These are phyloP conservation scores for Alectoris magna DNA, from an alignment of 2,797 vertebrate genomes.

Conservation along the genomic window DNA sequence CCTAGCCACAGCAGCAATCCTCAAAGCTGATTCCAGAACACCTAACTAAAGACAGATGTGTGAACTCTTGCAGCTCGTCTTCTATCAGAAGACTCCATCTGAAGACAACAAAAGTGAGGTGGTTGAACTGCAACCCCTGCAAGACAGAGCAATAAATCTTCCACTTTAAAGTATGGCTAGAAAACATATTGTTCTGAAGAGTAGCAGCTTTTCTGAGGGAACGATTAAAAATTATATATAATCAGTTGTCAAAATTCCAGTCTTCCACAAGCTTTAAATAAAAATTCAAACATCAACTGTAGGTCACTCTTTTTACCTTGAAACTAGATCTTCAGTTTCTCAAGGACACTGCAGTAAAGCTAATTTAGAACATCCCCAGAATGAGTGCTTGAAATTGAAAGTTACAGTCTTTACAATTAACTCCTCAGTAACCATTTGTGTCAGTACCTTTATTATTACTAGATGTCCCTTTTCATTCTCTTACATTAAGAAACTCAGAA, in stretches of 20 bases:
- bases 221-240: neutral
- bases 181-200: neutral
- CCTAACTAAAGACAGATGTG: neutral
- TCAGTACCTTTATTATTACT: neutral
- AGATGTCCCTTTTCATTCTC: slow-evolving; percentile 7
- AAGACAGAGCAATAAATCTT: neutral
- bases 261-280: neutral
- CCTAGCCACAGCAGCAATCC: neutral
- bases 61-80: too few relatives aligned
- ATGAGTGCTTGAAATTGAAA: neutral
- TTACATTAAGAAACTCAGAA: slow-evolving; percentile 7
- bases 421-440: neutral
- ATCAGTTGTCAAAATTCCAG: neutral
- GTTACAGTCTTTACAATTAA: neutral
- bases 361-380: neutral
- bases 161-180: neutral
- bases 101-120: neutral
- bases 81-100: neutral
- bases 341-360: slow-evolving; percentile 12
- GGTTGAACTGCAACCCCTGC: neutral
- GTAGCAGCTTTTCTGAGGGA: neutral
- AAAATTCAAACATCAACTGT: neutral
- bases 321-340: slow-evolving; percentile 19
- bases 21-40: neutral
- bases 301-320: neutral